phyloP scores from a whole-genome alignment of 2,888 invertebrate species.

The Tenthredo mesomela region DNA sequence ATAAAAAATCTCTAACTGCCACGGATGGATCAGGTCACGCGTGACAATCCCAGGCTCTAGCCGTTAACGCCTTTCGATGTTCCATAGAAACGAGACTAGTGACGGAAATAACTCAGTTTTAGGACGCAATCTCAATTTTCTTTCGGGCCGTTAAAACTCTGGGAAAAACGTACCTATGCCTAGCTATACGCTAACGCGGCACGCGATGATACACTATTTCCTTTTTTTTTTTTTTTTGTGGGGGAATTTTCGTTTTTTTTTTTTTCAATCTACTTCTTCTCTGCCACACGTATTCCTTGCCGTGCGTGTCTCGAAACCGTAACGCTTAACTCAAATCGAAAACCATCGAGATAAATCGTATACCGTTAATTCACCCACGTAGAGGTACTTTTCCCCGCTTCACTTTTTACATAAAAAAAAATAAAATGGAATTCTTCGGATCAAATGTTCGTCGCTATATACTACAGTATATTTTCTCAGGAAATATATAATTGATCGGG shows the following conservation, averaged over 20 bases:
- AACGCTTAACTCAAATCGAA: conserved; percentile 50
- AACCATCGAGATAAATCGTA: conserved; percentile 47
- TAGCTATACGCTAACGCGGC: background rate
- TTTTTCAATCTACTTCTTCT: conserved; percentile 30
- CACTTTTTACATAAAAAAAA: background rate
- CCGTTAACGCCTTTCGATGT: conserved; percentile 24
- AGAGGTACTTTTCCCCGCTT: background rate
- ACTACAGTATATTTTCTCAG: background rate
- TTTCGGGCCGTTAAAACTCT: conserved; percentile 21
- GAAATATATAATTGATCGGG: background rate
- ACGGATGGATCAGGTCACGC: conserved; percentile 24
- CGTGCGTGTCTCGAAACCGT: conserved; percentile 43
- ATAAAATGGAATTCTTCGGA: background rate
- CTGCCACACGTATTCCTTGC: background rate
- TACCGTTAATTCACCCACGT: conserved; percentile 23
- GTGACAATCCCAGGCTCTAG: conserved; percentile 25
- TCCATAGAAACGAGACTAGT: background rate
- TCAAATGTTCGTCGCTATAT: background rate
- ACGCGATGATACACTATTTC: conserved; percentile 29
- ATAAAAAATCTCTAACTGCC: background rate
- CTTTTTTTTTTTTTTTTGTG: background rate
- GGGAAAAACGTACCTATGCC: conserved; percentile 1
- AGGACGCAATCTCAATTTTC: conserved; percentile 47
- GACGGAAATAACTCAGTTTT: conserved; percentile 49
- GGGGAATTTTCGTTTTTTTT: background rate